Conservation (phyloP, 2,113 vertebrate species). For the Eolophus roseicapilla region DNA sequence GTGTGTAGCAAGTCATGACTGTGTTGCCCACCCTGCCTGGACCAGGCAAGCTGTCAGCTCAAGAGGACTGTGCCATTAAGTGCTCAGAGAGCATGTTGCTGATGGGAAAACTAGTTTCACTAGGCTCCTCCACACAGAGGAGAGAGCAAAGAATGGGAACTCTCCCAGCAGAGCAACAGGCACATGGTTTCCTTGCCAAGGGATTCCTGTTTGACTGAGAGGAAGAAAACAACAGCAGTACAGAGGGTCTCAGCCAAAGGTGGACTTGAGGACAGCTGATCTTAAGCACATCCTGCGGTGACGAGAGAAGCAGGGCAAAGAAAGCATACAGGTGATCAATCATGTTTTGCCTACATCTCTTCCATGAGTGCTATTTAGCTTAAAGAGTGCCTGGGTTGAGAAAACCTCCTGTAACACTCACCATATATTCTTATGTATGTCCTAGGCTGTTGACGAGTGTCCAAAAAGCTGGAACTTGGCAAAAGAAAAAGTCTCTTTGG, state of each 20-base stretch:
- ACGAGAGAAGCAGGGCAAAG: background rate
- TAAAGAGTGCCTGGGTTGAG: background rate
- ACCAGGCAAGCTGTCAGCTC: background rate
- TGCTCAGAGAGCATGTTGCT: background rate
- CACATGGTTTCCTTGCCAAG: background rate
- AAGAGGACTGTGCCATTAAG: background rate
- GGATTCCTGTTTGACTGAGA: background rate
- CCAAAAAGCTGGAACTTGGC: conserved; percentile 16
- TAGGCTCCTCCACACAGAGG: background rate
- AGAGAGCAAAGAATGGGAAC: background rate
- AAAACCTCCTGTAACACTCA: background rate
- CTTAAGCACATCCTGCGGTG: background rate
- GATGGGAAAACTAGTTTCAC: background rate
- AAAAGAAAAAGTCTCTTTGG: background rate
- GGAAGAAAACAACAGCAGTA: conserved; percentile 38
- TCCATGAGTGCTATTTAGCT: background rate
- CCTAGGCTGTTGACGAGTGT: background rate
- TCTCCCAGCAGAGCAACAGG: background rate
- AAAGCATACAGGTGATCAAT: background rate
- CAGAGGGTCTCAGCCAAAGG: background rate
- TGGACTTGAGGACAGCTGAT: background rate
- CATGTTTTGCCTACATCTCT: background rate
- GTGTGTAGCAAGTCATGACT: background rate
- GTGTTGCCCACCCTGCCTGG: background rate
- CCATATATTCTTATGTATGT: background rate